phyloP scores from a whole-genome alignment of 2,888 invertebrate genomes.

The Drymonia ruficornis region DNA sequence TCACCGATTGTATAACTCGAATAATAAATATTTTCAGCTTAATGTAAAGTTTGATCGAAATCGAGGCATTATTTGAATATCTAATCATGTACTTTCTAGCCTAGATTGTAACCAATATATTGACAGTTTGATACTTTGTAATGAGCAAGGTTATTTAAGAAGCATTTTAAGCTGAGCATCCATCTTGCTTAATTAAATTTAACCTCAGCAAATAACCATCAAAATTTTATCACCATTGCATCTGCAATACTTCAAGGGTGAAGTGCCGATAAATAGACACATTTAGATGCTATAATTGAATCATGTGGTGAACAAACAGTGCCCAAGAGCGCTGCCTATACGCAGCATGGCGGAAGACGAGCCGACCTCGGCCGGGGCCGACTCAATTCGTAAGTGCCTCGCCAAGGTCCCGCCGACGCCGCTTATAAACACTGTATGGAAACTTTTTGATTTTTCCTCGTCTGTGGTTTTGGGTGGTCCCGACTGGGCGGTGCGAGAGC shows the following conservation, averaged over 20 bases:
- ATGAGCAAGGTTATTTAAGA: too few relatives aligned
- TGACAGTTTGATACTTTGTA: too few relatives aligned
- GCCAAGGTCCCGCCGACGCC: slow-evolving; percentile 60
- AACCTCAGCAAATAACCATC: background rate
- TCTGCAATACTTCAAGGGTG: slow-evolving; percentile 3
- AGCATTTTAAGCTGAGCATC: background rate
- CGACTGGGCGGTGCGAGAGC: slow-evolving; percentile 15
- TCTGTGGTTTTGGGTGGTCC: slow-evolving; percentile 32
- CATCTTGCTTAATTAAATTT: background rate
- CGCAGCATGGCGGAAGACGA: slow-evolving; percentile 50
- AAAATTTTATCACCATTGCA: slow-evolving; percentile 4
- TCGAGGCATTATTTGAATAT: too few relatives aligned
- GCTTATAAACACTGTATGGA: slow-evolving; percentile 51
- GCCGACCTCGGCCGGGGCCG: slow-evolving; percentile 62
- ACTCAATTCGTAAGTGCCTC: slow-evolving; percentile 67
- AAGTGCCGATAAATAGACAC: slow-evolving; percentile 4
- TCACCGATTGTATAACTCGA: background rate
- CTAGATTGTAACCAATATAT: too few relatives aligned
- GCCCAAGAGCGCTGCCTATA: slow-evolving; percentile 3
- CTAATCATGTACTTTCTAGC: too few relatives aligned
- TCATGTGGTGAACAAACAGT: slow-evolving; percentile 4
- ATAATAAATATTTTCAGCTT: background rate
- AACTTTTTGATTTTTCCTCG: slow-evolving; percentile 55
- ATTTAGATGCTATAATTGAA: slow-evolving; percentile 5
- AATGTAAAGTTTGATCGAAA: background rate